These are phyloP conservation scores for Pantherophis guttatus DNA, from an alignment of 2,113 vertebrate species.

Conservation along the genomic window DNA sequence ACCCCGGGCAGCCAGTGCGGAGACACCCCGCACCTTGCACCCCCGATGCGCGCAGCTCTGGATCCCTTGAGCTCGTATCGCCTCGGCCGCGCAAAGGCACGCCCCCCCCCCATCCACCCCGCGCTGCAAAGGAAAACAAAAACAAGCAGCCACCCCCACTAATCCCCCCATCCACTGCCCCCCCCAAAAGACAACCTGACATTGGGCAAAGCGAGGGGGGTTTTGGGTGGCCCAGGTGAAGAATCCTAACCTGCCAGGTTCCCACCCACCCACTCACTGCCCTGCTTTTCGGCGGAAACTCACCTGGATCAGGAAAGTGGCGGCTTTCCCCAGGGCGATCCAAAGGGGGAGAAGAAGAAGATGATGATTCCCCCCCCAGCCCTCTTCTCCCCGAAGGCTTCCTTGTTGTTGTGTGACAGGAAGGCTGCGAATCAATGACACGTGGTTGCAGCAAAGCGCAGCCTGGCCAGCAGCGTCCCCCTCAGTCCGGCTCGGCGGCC, in stretches of 20 bases:
- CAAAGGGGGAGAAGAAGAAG: neutral
- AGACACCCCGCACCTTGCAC: too few relatives aligned
- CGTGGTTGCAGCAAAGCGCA: conserved; percentile 25
- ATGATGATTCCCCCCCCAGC: neutral
- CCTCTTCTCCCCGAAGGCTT: neutral
- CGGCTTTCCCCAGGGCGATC: neutral
- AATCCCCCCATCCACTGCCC: too few relatives aligned
- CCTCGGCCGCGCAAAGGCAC: neutral
- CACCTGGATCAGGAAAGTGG: neutral
- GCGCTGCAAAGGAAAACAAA: neutral
- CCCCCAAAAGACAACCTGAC: neutral
- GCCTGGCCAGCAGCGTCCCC: conserved; percentile 11
- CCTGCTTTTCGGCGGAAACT: neutral
- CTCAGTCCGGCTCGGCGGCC: neutral
- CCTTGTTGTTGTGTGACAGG: conserved; percentile 38
- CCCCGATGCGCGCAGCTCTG: neutral
- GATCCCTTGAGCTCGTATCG: neutral
- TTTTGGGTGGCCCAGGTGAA: neutral
- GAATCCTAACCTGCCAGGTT: neutral
- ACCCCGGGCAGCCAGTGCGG: neutral
- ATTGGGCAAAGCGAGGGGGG: neutral
- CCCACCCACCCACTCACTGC: neutral
- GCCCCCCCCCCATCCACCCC: too few relatives aligned
- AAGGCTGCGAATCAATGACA: conserved; percentile 37
- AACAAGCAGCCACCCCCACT: neutral